Evolutionary conservation across 2,113 vertebrate species (phyloP).

Genomic region (Phrynosoma platyrhinos): DNA sequence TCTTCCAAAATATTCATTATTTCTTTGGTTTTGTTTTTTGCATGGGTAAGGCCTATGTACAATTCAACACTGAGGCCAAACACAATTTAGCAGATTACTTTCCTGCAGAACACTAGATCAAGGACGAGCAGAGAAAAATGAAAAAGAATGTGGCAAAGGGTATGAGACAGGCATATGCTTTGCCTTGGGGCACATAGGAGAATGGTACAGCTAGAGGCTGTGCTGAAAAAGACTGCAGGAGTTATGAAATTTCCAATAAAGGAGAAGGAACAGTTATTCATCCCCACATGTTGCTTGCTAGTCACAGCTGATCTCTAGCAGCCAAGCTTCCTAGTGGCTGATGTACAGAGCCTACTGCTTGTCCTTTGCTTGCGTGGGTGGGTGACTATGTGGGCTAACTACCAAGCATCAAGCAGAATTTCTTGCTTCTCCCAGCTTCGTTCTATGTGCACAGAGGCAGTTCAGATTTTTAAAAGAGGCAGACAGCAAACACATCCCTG

Average conservation of each 20-base stretch:
- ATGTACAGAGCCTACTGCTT: not conserved
- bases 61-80: not conserved
- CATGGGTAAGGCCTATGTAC: not conserved
- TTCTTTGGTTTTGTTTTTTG: not conserved
- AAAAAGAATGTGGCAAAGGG: not conserved
- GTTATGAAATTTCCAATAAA: not conserved
- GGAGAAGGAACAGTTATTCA: not conserved
- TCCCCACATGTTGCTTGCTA: not conserved
- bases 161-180: not conserved
- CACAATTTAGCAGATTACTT: not conserved
- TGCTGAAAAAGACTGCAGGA: not conserved
- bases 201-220: not conserved
- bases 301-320: slow-evolving; percentile 2
- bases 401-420: not conserved
- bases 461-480: not conserved
- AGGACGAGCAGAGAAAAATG: not conserved
- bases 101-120: not conserved
- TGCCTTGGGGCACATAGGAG: not conserved
- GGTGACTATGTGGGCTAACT: accelerated
- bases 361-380: not conserved
- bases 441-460: not conserved
- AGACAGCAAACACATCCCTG: not conserved
- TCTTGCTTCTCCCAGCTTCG: not conserved
- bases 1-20: not conserved
- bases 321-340: accelerated